Conservation (phyloP, 2,888 invertebrate species). For the Standfussiana lucernea region DNA sequence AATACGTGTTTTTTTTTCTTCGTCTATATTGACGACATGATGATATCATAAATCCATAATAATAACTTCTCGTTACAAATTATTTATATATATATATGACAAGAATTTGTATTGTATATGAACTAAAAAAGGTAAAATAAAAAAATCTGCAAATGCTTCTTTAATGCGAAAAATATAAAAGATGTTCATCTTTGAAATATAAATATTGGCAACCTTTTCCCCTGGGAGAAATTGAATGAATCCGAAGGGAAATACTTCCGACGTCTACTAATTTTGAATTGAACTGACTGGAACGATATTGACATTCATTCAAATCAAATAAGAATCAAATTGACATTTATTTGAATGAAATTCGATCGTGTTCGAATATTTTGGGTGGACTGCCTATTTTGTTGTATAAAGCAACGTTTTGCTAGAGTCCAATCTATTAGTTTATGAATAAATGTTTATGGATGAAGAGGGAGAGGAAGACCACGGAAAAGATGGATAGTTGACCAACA, state of each 20-base stretch:
- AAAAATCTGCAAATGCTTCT: too few species aligned
- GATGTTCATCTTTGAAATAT: constrained; percentile 33
- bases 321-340: constrained; percentile 26
- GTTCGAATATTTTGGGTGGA: background rate
- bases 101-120: too few species aligned
- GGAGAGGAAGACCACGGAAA: background rate
- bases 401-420: background rate
- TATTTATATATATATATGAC: too few species aligned
- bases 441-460: background rate
- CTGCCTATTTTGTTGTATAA: background rate
- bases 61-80: too few species aligned
- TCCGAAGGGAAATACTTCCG: constrained; percentile 31
- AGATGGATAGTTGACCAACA: background rate
- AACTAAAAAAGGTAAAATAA: too few species aligned
- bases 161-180: background rate
- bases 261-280: constrained; percentile 34
- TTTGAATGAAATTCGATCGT: constrained; percentile 8
- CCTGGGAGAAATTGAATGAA: constrained; percentile 21
- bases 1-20: background rate
- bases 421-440: background rate
- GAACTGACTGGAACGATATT: constrained; percentile 35
- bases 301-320: constrained; percentile 26
- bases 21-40: background rate
- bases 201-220: background rate
- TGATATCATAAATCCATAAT: too few species aligned